Conservation (phyloP, 1,140 invertebrate genomes). For the Bombus waltoni region DNA sequence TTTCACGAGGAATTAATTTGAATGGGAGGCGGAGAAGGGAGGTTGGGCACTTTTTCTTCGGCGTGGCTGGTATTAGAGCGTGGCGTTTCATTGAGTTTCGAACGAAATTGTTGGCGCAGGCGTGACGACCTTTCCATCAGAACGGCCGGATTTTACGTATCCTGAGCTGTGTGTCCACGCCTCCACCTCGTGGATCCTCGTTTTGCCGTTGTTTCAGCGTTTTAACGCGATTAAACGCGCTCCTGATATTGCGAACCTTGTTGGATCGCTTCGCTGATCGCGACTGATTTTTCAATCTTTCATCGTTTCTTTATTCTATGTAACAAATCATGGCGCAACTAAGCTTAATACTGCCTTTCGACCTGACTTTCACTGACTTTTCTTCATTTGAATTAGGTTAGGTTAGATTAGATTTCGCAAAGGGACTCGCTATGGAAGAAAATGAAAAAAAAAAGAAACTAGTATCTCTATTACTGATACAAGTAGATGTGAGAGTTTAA, state of each 20-base stretch:
- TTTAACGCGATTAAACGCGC: slow-evolving; percentile 1
- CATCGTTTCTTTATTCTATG: neutral
- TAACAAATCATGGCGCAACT: neutral
- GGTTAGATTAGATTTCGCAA: neutral
- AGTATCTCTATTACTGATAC: neutral
- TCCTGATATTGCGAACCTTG: neutral
- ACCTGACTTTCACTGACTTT: neutral
- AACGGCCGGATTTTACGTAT: slow-evolving; percentile 22
- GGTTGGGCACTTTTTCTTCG: slow-evolving; percentile 9
- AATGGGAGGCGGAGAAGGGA: neutral
- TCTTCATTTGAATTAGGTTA: neutral
- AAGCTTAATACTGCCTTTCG: neutral
- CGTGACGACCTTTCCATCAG: slow-evolving; percentile 15
- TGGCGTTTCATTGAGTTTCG: slow-evolving; percentile 39
- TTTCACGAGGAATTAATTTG: slow-evolving; percentile 29
- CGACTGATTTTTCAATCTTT: neutral
- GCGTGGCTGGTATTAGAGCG: slow-evolving; percentile 6
- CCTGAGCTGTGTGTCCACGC: neutral
- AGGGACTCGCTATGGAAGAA: neutral
- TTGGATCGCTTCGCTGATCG: neutral
- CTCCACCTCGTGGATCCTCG: slow-evolving; percentile 12
- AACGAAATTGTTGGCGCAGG: slow-evolving; percentile 17
- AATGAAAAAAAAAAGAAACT: no score
- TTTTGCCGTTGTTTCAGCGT: neutral
- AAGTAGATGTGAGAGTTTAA: neutral